phyloP scores from a whole-genome alignment of 2,888 invertebrate genomes.

The Lasius platythorax region DNA sequence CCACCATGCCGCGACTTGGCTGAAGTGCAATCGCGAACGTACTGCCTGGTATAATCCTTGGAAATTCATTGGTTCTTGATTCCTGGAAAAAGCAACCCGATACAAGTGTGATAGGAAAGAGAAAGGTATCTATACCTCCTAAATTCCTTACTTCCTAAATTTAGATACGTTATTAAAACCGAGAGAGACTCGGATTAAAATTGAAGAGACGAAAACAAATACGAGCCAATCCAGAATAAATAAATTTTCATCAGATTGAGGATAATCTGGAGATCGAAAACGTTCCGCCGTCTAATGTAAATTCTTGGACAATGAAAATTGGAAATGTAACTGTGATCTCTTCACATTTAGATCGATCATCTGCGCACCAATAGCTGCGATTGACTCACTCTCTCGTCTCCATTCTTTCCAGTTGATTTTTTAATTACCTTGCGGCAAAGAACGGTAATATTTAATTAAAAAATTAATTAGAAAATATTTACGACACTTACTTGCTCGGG shows the following conservation, averaged over 20 bases:
- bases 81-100: conserved; percentile 69
- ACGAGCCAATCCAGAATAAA: not conserved
- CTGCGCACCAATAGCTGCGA: not conserved
- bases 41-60: conserved; percentile 96
- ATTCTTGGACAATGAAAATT: not conserved
- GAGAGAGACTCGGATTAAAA: not conserved
- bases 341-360: not conserved
- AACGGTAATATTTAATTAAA: not conserved
- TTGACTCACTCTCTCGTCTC: not conserved
- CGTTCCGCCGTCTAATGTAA: not conserved
- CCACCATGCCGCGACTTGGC: conserved; percentile 98
- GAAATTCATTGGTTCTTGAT: conserved; percentile 84
- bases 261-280: not conserved
- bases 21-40: conserved; percentile 97
- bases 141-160: not conserved
- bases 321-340: not conserved
- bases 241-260: not conserved
- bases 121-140: not conserved
- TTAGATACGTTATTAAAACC: not conserved
- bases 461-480: not conserved
- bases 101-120: not conserved
- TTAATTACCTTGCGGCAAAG: not conserved
- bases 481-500: conserved; percentile 87
- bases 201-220: conserved; percentile 13
- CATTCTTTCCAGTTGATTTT: not conserved